Evolutionary conservation across 2,888 invertebrate species (phyloP).

Genomic region (Aquatica leii): DNA sequence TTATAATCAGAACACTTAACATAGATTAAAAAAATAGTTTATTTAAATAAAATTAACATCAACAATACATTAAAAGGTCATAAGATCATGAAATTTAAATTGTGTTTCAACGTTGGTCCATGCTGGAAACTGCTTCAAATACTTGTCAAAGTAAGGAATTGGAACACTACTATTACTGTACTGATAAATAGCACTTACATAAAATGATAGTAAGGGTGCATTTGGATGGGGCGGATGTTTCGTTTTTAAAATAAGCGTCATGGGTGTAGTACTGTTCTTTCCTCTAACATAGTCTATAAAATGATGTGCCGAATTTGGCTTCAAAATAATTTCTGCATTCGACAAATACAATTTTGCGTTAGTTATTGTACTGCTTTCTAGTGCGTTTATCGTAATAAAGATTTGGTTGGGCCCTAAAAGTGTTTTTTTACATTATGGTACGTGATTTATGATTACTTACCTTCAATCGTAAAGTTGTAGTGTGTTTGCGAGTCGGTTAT

Average conservation of each 20-base stretch:
- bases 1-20: too few species aligned
- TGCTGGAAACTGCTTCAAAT: slow-evolving; percentile 6
- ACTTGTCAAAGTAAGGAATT: slow-evolving; percentile 1
- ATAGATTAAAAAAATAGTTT: too few species aligned
- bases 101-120: slow-evolving; percentile 9
- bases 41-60: not conserved
- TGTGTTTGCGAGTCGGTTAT: not conserved
- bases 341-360: not conserved
- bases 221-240: not conserved
- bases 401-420: not conserved
- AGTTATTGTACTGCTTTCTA: not conserved
- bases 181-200: not conserved
- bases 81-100: not conserved
- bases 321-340: not conserved
- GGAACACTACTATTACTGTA: not conserved
- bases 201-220: not conserved
- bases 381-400: not conserved
- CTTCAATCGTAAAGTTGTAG: slow-evolving; percentile 6
- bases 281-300: not conserved
- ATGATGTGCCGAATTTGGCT: not conserved
- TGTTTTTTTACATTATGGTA: not conserved
- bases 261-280: not conserved
- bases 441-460: not conserved
- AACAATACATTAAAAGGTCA: not conserved
- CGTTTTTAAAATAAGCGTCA: not conserved